Base-by-base conservation (phyloP, 2,113 vertebrate species). In the Ciconia stormi region DNA sequence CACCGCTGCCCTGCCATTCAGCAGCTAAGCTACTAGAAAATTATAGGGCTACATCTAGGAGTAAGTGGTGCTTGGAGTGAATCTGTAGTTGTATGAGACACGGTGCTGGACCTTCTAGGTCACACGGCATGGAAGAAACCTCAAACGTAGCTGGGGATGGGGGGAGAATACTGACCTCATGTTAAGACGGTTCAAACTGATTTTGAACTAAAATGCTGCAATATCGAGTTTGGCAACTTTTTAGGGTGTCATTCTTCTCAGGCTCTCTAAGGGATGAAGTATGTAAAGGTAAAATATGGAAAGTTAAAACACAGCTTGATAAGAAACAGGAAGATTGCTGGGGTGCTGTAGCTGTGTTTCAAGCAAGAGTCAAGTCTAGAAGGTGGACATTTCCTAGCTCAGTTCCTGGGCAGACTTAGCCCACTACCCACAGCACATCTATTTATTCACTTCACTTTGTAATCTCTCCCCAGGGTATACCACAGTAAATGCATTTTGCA, bases 111-210 rank as follows among this genome's bases (percentile, higher is more conserved):
- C 38, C 61, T n/a, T 25, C 7, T 7, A n/a, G 77, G 36, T 83
- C 29, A 16, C 38, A 10, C 2, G 3, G 17, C 6, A 0, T 23
- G 26, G 10, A 65, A 16, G 10, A 30, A 61, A 40, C 6, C 17
- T 78, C 34, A 18, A 53, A 17, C 3, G 5, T 19, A 36, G 26
- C 17, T n/a, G 53, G 38, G 29, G 9, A 11, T 0, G 0, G 9
- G 34, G 27, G 61, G 30, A 85, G 23, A 62, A 49, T 18, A 34
- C 26, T 19, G 34, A n/a, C 13, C 18, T 47, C 4, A 1, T 12
- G 9, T 42, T 27, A 11, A 26, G 53, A 10, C 11, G 18, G 9
- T 14, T 87, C 15, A 38, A 47, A 44, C 2, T 65, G 26, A 8
- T 73, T 93, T 77, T 81, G 44, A 30, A 20, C n/a, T 47, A 22